Percentiles rank a stretch among this genome's conserved stretches.
Conservation (phyloP, 2,113 vertebrate species). For the Pterocles burchelli region DNA sequence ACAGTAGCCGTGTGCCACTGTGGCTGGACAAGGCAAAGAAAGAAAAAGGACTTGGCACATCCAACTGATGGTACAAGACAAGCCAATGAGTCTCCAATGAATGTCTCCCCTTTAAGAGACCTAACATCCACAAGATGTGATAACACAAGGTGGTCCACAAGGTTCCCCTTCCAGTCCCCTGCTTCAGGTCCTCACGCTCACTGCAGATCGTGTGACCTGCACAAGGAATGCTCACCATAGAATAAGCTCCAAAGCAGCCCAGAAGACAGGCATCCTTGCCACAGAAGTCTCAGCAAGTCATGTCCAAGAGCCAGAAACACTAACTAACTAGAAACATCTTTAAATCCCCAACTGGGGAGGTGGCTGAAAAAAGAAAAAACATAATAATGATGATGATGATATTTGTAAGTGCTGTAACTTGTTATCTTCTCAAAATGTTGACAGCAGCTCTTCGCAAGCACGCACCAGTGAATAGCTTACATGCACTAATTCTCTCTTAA, state of each 20-base stretch:
- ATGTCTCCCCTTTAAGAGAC: background rate
- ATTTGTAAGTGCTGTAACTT: constrained; percentile 36
- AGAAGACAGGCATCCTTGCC: background rate
- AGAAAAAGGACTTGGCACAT: background rate
- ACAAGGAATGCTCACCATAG: accelerated
- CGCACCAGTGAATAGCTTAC: background rate
- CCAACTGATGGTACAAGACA: background rate
- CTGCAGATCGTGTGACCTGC: background rate
- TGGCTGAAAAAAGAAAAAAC: constrained; percentile 28
- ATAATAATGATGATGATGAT: constrained; percentile 1
- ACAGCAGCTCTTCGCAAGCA: constrained; percentile 40
- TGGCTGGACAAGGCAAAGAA: background rate
- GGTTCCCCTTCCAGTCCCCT: background rate
- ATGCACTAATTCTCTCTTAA: constrained; percentile 10
- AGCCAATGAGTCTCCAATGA: background rate
- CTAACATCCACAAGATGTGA: background rate
- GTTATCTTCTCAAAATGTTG: constrained; percentile 28
- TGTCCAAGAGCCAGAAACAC: background rate
- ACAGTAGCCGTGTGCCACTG: background rate
- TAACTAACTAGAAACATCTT: constrained; percentile 30
- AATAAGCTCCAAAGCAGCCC: background rate
- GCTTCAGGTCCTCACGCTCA: background rate
- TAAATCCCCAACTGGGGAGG: background rate
- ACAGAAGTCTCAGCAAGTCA: background rate
- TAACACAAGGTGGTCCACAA: background rate